A percentile compares a stretch with the other conserved stretches of the same genome.
Conservation (phyloP, 53 echinoderm and acorn worm genomes). For the Mesocentrotus franciscanus region DNA sequence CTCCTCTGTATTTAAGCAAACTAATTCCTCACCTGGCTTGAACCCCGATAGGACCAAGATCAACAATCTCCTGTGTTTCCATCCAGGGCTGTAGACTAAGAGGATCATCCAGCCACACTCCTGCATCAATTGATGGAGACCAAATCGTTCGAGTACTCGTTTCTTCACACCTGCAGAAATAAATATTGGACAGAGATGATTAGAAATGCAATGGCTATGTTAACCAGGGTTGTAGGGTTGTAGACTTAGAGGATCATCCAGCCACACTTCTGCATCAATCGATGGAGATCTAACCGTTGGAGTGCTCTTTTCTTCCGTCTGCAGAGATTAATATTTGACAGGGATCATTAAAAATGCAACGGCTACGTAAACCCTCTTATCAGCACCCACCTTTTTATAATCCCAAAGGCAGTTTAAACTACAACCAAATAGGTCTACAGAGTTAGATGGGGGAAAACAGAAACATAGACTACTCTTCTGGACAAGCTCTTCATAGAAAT, state of each 20-base stretch:
- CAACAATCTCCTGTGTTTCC: constrained; percentile 46
- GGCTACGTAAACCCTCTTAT: too few relatives aligned
- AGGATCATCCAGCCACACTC: constrained; percentile 81
- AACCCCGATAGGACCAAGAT: constrained; percentile 30
- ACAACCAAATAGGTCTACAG: too few relatives aligned
- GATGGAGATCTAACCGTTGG: constrained; percentile 38
- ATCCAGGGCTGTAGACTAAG: constrained; percentile 74
- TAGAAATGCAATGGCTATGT: background rate
- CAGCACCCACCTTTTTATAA: too few relatives aligned
- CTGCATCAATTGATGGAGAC: constrained; percentile 79
- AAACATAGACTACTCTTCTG: too few relatives aligned
- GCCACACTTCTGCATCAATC: constrained; percentile 82
- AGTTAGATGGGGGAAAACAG: too few relatives aligned
- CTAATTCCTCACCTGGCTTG: constrained; percentile 25
- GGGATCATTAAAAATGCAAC: background rate
- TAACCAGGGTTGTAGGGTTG: constrained; percentile 33
- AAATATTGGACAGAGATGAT: background rate
- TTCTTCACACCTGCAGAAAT: background rate
- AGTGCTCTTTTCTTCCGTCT: background rate
- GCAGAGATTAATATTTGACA: background rate
- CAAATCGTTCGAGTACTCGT: too few relatives aligned
- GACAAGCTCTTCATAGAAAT: too few relatives aligned
- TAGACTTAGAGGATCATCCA: constrained; percentile 76
- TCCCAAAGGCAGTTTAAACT: too few relatives aligned
- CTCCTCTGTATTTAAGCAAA: background rate